Conservation (phyloP, 2,113 vertebrate genomes). For the Pao palembangensis region DNA sequence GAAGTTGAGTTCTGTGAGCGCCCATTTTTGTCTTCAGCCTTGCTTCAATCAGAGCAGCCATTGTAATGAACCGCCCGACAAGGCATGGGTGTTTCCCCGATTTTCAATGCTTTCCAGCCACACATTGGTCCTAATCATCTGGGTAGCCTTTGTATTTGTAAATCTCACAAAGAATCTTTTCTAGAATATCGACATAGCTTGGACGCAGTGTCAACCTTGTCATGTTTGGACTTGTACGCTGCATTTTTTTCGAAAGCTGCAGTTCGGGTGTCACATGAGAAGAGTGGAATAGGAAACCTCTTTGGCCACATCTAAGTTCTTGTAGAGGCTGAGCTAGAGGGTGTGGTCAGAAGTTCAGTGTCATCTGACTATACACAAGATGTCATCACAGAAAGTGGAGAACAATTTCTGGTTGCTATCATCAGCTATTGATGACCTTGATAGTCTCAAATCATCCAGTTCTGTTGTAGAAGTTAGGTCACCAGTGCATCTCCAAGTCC, state of each 20-base stretch:
- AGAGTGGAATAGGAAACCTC: no score
- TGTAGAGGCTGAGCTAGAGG: no score
- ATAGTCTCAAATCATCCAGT: slow-evolving; percentile 14
- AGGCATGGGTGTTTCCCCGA: slow-evolving; percentile 35
- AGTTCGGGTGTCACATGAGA: no score
- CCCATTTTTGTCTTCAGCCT: no score
- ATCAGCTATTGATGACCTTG: slow-evolving; percentile 14
- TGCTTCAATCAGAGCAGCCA: background rate
- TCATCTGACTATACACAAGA: background rate
- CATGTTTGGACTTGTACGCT: background rate
- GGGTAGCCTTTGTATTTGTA: slow-evolving; percentile 9
- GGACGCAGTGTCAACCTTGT: no score
- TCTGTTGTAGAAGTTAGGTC: slow-evolving; percentile 18
- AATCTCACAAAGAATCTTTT: slow-evolving; percentile 12
- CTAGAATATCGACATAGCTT: slow-evolving; percentile 22
- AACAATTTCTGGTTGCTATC: background rate
- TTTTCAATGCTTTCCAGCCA: slow-evolving; percentile 29
- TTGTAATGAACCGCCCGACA: slow-evolving; percentile 17
- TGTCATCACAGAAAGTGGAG: background rate
- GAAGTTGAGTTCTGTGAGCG: no score
- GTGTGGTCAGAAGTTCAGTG: no score
- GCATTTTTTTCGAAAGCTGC: slow-evolving; percentile 16
- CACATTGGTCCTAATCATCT: no score
- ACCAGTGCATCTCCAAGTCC: slow-evolving; percentile 14
- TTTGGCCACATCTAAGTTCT: no score